Base-by-base conservation (phyloP, 2,888 invertebrate genomes). In the Eristalis tenax region DNA sequence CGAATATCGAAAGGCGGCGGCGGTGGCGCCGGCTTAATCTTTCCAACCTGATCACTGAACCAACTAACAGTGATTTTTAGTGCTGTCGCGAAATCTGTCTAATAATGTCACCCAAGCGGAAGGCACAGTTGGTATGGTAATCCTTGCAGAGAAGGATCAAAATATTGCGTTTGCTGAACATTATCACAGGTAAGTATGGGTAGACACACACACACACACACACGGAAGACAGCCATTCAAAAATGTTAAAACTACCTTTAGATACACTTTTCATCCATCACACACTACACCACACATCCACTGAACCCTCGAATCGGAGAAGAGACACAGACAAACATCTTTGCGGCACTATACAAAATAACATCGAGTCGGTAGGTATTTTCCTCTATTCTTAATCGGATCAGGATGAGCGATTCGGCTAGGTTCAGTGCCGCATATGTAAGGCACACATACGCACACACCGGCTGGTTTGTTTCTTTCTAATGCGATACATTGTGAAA, bases 361-460 rank as follows among this genome's bases (percentile, higher is more conserved):
- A 63, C 35, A 74, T 35, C 59, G 50, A 50, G 50, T 50, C 57
- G 50, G 63, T 50, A 73, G 74, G 65, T 50, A 78, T 82, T 78
- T 86, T 79, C 86, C n/a, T 43, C 83, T 83, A 87, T 89, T 87
- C 87, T 83, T 89, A 89, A 89, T 89, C 89, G 89, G 89, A 89
- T 89, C 87, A 89, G 89, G 89, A 89, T 89, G 88, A 89, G 89
- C 89, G 78, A 63, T 80, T 82, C 74, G 64, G 38, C 68, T 74
- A 40, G 32, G 82, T 76, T 83, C 64, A 75, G 79, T 65, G 79
- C 71, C 70, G 40, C 69, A 68, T 66, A 68, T 28, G 81, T 64
- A 68, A 73, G 32, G 40, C 65, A 75, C 32, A 43, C n/a, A 74
- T 35, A 66, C 18, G 6, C 8, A 8, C 50, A 50, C n/a, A 5